phyloP scores from a whole-genome alignment of 2,888 invertebrate genomes.

The Caenorhabditis sinica region DNA sequence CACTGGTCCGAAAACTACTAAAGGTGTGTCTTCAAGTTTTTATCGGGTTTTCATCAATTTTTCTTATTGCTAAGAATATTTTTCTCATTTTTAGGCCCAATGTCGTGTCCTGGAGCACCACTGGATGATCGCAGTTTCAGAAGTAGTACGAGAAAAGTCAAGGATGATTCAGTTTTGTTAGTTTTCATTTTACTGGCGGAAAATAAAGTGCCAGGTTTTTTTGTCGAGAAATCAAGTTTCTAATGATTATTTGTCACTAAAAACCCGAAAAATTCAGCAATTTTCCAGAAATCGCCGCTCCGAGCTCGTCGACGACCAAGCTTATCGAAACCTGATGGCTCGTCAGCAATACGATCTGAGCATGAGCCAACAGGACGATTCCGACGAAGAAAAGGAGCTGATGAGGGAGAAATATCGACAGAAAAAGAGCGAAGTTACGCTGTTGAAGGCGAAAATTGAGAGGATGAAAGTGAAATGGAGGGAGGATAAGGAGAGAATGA shows the following conservation, averaged over 20 bases:
- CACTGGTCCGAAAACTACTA: conserved; percentile 68
- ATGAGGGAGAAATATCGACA: conserved; percentile 42
- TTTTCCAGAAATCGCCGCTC: conserved; percentile 50
- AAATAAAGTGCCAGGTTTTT: no score
- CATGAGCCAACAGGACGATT: conserved; percentile 62
- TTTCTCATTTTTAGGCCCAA: conserved; percentile 58
- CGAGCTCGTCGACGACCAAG: conserved; percentile 47
- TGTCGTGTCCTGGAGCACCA: conserved; percentile 73
- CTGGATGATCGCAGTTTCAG: conserved; percentile 53
- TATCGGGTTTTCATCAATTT: conserved; percentile 9
- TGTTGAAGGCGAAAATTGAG: conserved; percentile 50
- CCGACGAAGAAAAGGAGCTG: conserved; percentile 62
- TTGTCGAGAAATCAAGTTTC: background rate
- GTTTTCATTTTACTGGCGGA: conserved; percentile 30
- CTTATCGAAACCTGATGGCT: conserved; percentile 55
- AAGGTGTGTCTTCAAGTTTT: conserved; percentile 51
- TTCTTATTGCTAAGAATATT: background rate
- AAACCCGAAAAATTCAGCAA: background rate
- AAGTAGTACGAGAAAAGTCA: conserved; percentile 42
- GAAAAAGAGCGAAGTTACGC: conserved; percentile 37
- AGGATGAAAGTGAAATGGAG: conserved; percentile 53
- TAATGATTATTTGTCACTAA: background rate
- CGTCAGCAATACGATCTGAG: conserved; percentile 58
- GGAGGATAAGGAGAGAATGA: conserved; percentile 52
- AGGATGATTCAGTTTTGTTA: conserved; percentile 57